These are phyloP conservation scores for Peromyscus californicus DNA, from an alignment of 2,113 vertebrate species.

Conservation along the genomic window DNA sequence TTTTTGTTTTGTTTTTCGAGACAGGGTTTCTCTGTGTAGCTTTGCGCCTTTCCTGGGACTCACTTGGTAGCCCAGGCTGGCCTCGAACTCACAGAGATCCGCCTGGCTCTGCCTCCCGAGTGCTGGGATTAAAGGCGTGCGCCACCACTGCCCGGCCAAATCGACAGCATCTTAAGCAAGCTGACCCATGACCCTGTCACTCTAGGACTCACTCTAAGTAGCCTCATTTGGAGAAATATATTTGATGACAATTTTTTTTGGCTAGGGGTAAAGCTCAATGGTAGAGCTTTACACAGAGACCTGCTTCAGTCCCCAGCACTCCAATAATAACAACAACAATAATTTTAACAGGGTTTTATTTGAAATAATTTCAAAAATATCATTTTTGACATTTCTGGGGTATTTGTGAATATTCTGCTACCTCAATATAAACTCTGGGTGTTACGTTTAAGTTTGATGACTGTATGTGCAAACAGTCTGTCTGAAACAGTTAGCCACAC, in stretches of 20 bases:
- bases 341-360: neutral
- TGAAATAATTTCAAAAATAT: slow-evolving; percentile 11
- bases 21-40: no score
- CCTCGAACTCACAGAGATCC: no score
- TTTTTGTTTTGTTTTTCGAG: no score
- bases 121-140: no score
- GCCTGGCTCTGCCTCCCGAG: no score
- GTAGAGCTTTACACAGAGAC: neutral
- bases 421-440: neutral
- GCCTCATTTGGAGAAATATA: neutral
- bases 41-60: no score
- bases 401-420: neutral
- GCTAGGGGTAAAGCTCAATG: neutral
- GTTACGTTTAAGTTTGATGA: neutral
- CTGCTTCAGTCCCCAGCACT: neutral
- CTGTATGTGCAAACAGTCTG: neutral
- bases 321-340: neutral
- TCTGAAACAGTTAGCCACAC: neutral
- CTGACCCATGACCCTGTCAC: neutral
- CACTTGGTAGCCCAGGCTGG: no score
- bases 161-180: neutral
- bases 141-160: no score
- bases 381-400: slow-evolving; percentile 38
- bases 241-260: neutral
- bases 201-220: neutral